Conservation (phyloP, 2,888 invertebrate genomes). For the Oscheius sp. region DNA sequence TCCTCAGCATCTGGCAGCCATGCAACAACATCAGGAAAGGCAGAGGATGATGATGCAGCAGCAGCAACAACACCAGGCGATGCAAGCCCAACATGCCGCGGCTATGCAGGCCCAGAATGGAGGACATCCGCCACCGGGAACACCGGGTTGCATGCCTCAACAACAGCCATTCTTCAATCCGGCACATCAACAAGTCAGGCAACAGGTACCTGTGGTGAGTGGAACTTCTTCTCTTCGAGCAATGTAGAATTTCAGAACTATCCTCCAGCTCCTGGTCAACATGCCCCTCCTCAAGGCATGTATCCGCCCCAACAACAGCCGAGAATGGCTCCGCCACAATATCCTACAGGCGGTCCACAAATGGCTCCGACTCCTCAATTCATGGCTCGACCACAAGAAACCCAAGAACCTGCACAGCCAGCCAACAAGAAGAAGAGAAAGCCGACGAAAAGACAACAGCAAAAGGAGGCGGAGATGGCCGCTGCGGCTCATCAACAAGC, state of each 20-base stretch:
- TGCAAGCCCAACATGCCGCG: constrained; percentile 17
- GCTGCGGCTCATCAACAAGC: constrained; percentile 33
- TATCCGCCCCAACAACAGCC: constrained; percentile 7
- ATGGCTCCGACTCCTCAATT: constrained; percentile 25
- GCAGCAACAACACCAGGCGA: constrained; percentile 30
- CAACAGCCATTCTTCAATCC: constrained; percentile 22
- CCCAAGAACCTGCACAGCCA: constrained; percentile 5
- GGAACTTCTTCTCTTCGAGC: background rate
- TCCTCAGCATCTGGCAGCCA: constrained; percentile 34
- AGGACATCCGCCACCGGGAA: constrained; percentile 23
- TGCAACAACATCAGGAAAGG: constrained; percentile 39
- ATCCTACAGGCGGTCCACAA: constrained; percentile 2
- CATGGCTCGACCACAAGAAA: constrained; percentile 5
- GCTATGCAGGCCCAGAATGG: constrained; percentile 31
- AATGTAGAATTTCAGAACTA: constrained; percentile 2
- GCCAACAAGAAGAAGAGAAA: constrained; percentile 55
- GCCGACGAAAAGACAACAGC: constrained; percentile 54
- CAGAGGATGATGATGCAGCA: constrained; percentile 15
- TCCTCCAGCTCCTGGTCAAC: constrained; percentile 18
- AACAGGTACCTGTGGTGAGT: constrained; percentile 22
- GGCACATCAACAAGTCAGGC: background rate
- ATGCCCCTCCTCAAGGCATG: constrained; percentile 20
- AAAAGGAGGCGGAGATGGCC: constrained; percentile 39
- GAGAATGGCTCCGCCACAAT: constrained; percentile 6
- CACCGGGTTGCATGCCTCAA: constrained; percentile 24